Evolutionary conservation across 2,113 vertebrate genomes (phyloP).

Genomic region (Australoheros scitulus): DNA sequence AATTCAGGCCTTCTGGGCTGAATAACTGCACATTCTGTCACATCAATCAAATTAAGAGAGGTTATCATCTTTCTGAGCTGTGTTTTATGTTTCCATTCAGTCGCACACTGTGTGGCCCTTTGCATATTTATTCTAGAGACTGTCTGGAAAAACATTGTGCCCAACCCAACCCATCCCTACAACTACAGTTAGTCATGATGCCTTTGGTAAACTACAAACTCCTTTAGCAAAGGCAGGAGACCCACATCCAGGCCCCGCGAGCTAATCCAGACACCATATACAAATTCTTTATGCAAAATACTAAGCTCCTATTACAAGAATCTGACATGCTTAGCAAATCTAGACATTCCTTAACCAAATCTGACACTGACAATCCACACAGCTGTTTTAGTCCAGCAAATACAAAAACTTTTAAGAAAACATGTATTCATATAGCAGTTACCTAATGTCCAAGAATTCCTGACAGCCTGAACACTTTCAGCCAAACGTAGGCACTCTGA

Average conservation of each 20-base stretch:
- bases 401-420: no score
- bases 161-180: no score
- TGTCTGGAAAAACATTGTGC: no score
- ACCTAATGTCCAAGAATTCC: no score
- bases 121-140: background rate
- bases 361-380: background rate
- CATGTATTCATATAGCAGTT: no score
- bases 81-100: background rate
- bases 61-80: background rate
- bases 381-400: no score
- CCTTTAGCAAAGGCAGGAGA: background rate
- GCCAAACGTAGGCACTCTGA: no score
- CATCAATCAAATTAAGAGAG: background rate
- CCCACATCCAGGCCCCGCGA: background rate
- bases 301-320: background rate
- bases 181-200: background rate
- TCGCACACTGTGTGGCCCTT: background rate
- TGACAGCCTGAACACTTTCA: no score
- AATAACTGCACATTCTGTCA: background rate
- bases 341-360: background rate
- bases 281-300: background rate
- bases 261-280: background rate
- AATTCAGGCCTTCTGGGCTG: background rate
- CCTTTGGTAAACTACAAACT: background rate
- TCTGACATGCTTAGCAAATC: background rate